These are phyloP conservation scores for Metridium senile DNA, from an alignment of 92 coral and sea anemone species.

Conservation along the genomic window DNA sequence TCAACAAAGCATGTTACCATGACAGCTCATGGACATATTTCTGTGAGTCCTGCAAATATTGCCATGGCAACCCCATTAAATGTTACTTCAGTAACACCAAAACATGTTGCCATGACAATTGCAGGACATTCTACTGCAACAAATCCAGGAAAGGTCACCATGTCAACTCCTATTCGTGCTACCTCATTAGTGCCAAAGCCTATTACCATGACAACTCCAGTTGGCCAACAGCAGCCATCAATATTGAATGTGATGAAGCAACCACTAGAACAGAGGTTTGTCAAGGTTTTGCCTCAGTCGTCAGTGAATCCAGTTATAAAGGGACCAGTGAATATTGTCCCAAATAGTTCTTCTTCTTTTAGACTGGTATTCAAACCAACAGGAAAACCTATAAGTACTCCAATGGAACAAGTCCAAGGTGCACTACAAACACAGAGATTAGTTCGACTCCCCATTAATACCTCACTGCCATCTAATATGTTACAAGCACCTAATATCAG, in stretches of 20 bases:
- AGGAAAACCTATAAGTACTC: constrained; percentile 3
- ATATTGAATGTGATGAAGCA: not conserved
- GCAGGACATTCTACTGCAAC: not conserved
- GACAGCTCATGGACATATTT: not conserved
- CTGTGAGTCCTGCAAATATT: constrained; percentile 4
- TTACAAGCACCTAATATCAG: constrained; percentile 16
- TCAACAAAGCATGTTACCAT: not conserved
- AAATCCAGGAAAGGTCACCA: not conserved
- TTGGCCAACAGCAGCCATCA: not conserved
- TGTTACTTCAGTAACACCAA: not conserved
- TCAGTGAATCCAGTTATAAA: not conserved
- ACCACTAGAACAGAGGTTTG: constrained; percentile 1
- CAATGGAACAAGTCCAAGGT: constrained; percentile 15
- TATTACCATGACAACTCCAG: constrained; percentile 5
- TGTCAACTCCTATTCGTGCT: not conserved
- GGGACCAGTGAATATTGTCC: not conserved
- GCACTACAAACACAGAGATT: constrained; percentile 14
- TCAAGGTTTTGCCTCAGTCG: not conserved
- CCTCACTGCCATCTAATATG: not conserved
- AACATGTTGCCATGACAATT: not conserved
- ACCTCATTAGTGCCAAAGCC: not conserved
- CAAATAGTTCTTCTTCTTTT: constrained; percentile 8
- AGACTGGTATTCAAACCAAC: constrained; percentile 30
- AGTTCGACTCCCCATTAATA: not conserved
- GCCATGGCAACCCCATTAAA: not conserved